These are phyloP conservation scores for Agrotis segetum DNA, from an alignment of 2,888 invertebrate species.

Conservation along the genomic window DNA sequence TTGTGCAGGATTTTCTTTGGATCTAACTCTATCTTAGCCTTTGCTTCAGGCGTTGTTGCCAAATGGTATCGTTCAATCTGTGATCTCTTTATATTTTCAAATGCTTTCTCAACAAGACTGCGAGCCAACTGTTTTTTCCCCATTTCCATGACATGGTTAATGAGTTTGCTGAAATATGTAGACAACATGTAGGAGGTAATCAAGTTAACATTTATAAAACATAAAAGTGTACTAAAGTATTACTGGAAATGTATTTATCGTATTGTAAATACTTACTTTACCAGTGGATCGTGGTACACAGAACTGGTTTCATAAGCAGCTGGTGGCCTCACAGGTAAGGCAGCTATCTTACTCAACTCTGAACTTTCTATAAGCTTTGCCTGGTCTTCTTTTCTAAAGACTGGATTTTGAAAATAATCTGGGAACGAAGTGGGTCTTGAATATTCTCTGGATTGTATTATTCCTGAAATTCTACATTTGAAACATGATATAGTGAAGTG, in stretches of 20 bases:
- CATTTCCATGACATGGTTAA: slow-evolving; percentile 95
- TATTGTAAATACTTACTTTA: slow-evolving; percentile 88
- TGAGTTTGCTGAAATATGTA: slow-evolving; percentile 93
- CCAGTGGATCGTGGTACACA: slow-evolving; percentile 93
- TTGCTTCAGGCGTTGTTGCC: slow-evolving; percentile 92
- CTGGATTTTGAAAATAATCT: slow-evolving; percentile 90
- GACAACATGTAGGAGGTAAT: background rate
- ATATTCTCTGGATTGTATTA: slow-evolving; percentile 73
- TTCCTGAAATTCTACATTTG: slow-evolving; percentile 67
- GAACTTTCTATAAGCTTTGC: slow-evolving; percentile 90
- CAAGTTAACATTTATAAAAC: background rate
- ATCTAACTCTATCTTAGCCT: slow-evolving; percentile 93
- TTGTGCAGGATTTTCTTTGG: slow-evolving; percentile 94
- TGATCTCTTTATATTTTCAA: slow-evolving; percentile 95
- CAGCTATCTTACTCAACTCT: slow-evolving; percentile 91
- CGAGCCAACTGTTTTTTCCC: slow-evolving; percentile 95
- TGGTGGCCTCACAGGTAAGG: slow-evolving; percentile 94
- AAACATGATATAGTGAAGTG: background rate
- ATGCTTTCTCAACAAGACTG: slow-evolving; percentile 93
- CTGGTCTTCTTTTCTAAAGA: slow-evolving; percentile 93
- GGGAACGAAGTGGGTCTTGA: slow-evolving; percentile 81
- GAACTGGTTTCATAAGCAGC: slow-evolving; percentile 93
- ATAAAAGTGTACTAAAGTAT: background rate
- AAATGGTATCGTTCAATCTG: slow-evolving; percentile 96
- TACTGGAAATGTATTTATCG: background rate